Evolutionary conservation across 2,113 vertebrate genomes (phyloP), one percentile per base, ranked within the genome.

Genomic region (Chloropsis hardwickii): DNA sequence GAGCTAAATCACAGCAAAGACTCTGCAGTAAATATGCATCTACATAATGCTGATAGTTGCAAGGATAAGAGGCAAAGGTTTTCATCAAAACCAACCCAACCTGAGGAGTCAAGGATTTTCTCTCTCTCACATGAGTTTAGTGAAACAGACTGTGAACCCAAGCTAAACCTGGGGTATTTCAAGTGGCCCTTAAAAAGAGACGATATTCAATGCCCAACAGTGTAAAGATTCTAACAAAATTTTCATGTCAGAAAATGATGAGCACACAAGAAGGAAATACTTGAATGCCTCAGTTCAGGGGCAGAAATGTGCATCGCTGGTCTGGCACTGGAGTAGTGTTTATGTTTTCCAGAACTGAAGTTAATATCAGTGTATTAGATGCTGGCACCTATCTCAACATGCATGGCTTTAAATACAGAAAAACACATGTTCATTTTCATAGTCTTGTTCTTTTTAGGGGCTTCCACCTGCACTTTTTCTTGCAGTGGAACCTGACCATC

Each of bases 271-370:
- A 61, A 24, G 9, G 12, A n/a, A 66, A 45, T 40, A 13, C 35
- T 61, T 33, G 24, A 67, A 44, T 14, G 42, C 11, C 16, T 71
- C 17, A 23, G 0, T 0, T 2, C 0, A 0, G 53, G 25, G 29
- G 23, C 31, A 80, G 27, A 8, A 64, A 12, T 7, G 23, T 19
- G 18, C 8, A 9, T 37, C 57, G n/a, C 31, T 79, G 22, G 3
- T 42, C 27, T 61, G 50, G 24, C 5, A 28, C 2, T 69, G 47
- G 54, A 45, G 39, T 16, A 28, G 18, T 45, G 54, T 15, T 39
- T 35, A 4, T 27, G 45, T 45, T 61, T 60, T 53, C 24, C 39
- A 69, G 64, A 45, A 15, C 22, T 69, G 22, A 20, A 18, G 45
- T 10, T 28, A 33, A 1, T 45, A 28, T 12, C 54, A 45, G 22